Evolutionary conservation across 2,113 vertebrate species (phyloP), one percentile per base, ranked within the genome.

Genomic region (Ahaetulla prasina): DNA sequence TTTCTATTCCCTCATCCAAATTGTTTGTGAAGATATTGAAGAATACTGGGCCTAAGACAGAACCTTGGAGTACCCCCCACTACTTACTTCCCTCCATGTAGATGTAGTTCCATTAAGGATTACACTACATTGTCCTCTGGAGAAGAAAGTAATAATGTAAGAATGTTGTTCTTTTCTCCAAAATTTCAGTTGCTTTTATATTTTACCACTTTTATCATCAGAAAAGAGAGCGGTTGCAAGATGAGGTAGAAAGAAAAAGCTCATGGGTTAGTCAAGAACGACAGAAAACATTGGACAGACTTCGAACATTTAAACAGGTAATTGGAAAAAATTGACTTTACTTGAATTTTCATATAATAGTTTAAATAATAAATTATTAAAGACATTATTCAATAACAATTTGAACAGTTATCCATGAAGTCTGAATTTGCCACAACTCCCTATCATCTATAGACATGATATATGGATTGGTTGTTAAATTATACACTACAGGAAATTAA

Each of bases 241-340:
- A 98, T 18, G 98, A 99, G 91, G 99, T 99, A 92, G 98, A 98
- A 92, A 97, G 96, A 95, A 98, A 96, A 94, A 99, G 96, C 54
- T 97, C 97, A 88, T 98, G 98, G 96, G 98, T 99, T 96, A 98
- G 98, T 95, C 98, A 98, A 95, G 99, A 99, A 87, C 98, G 99
- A 63, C 98, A 99, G 97, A 98, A 97, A 96, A 99, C 99, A 7
- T 96, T 99, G 96, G 99, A 99, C 94, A 96, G 99, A 95, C 98
- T 99, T 43, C 98, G 98, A 93, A 98, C 98, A 86, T 99, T 99
- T 97, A 99, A 98, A 96, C 99, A 99, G 98, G 99, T 99, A 95
- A 95, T 53, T 89, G 47, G 91, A 91, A 4, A 92, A 2, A 50
- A 30, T 85, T 47, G 27, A 74, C n/a, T 39, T 74, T 8, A n/a